phyloP scores from a whole-genome alignment of 2,113 vertebrate genomes.

The Terrapene triunguis region DNA sequence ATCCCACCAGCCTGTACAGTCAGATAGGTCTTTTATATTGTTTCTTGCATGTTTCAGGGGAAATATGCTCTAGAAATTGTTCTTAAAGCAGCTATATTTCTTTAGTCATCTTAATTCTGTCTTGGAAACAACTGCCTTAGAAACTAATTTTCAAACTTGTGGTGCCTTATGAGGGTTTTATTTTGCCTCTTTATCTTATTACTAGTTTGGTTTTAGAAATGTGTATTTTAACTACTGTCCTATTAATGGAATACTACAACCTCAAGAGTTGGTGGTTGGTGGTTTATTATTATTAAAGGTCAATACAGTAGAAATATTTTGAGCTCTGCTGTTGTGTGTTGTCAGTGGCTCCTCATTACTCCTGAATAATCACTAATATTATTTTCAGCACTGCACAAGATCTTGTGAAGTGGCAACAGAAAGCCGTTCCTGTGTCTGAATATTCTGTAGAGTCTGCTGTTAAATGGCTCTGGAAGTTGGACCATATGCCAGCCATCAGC shows the following conservation, averaged over 20 bases:
- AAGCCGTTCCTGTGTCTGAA: conserved; percentile 63
- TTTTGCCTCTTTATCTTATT: conserved; percentile 4
- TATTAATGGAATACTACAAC: not conserved
- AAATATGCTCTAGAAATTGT: not conserved
- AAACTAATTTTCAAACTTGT: not conserved
- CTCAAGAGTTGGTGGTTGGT: not conserved
- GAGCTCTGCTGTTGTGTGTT: conserved; percentile 7
- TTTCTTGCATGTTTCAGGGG: not conserved
- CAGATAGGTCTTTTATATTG: not conserved
- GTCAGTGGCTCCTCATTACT: conserved; percentile 1
- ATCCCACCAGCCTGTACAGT: not conserved
- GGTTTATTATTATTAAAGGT: not conserved
- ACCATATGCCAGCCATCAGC: conserved; percentile 48
- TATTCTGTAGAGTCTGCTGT: conserved; percentile 75
- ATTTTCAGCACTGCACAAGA: conserved; percentile 75
- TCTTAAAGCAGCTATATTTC: not conserved
- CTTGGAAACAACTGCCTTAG: not conserved
- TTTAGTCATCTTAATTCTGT: not conserved
- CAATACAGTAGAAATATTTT: not conserved
- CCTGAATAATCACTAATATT: conserved; percentile 25
- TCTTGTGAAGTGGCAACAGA: conserved; percentile 79
- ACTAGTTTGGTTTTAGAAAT: not conserved
- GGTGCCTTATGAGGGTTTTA: not conserved
- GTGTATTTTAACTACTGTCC: not conserved
- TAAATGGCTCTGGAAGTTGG: conserved; percentile 75